Evolutionary conservation across 2,888 invertebrate species (phyloP).

Genomic region (Mythimna loreyi): DNA sequence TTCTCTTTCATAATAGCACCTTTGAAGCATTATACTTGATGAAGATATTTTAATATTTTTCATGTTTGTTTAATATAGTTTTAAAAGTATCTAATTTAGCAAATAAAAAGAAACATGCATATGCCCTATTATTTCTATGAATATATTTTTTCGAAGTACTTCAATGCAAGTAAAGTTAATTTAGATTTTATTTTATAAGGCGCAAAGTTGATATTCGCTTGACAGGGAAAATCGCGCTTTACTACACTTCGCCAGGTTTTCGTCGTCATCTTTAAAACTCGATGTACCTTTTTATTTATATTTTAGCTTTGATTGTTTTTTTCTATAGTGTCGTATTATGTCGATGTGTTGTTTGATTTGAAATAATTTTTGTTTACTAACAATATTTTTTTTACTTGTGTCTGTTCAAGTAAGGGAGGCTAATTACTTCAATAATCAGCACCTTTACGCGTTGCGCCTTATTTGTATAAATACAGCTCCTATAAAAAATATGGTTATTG

Average conservation of each 20-base stretch:
- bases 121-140: too few species aligned
- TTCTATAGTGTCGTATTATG: conserved; percentile 29
- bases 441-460: conserved; percentile 1
- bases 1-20: too few species aligned
- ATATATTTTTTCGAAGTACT: neutral
- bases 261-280: neutral
- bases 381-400: conserved; percentile 4
- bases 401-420: conserved; percentile 8
- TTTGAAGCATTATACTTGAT: too few species aligned
- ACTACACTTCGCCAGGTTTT: neutral
- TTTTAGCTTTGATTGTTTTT: conserved; percentile 12
- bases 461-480: too few species aligned
- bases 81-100: too few species aligned
- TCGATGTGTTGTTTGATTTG: conserved; percentile 32
- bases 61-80: too few species aligned
- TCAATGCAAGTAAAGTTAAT: neutral
- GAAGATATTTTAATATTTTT: too few species aligned
- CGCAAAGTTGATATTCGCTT: neutral
- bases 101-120: too few species aligned
- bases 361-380: conserved; percentile 19
- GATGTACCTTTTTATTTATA: neutral
- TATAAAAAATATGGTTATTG: neutral
- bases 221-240: neutral
- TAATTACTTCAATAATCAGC: conserved; percentile 26
- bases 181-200: neutral